Base-by-base conservation (phyloP, 2,113 vertebrate species). In the Neogobius melanostomus region DNA sequence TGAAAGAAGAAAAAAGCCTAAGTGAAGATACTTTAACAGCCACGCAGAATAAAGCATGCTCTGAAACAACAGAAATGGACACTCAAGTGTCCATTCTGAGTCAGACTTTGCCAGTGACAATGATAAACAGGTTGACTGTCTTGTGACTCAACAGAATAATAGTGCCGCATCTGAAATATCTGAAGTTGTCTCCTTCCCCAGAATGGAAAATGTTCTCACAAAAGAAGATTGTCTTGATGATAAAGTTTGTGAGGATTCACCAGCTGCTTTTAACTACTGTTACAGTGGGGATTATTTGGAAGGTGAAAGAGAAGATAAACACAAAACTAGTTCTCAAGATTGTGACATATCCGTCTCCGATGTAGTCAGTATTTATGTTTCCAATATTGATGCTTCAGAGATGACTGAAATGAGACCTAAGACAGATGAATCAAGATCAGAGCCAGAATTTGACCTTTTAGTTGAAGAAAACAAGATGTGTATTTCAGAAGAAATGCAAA, bases 1-100 rank as follows among this genome's bases (percentile, higher is more conserved):
- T 6, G 50, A 8, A 78, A 36, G 21, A 83, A 44, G 49, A 74
- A 59, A 59, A 59, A 15, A 42, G 21, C 28, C 28, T 1, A 6
- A 59, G 11, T 59, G 28, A 36, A 14, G 56, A 59, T 7, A 59
- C 6, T 12, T 11, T 36, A 59, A 42, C 14, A 42, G 42, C 12
- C 56, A 42, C 28, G 42, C 56, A 42, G 28, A 59, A 3, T 42
- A 12, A 42, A 12, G 21, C 12, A 59, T 9, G 42, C 56, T 57
- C 21, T 56, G 10, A 57, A 12, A 42, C 42, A 11, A 28, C 12
- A 36, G 11, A 59, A 59, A 14, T 3, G 12, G 14, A 14, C 12
- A 12, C 28, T 4, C 11, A 59, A 42, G 56, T 42, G 42, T 11
- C 56, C 4, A 59, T 11, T 42, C 56, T 11, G 28, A 59, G 28